Percentiles rank a stretch among this genome's conserved stretches.
phyloP scores from a whole-genome alignment of 2,888 invertebrate genomes.

The Electrophaes corylata region DNA sequence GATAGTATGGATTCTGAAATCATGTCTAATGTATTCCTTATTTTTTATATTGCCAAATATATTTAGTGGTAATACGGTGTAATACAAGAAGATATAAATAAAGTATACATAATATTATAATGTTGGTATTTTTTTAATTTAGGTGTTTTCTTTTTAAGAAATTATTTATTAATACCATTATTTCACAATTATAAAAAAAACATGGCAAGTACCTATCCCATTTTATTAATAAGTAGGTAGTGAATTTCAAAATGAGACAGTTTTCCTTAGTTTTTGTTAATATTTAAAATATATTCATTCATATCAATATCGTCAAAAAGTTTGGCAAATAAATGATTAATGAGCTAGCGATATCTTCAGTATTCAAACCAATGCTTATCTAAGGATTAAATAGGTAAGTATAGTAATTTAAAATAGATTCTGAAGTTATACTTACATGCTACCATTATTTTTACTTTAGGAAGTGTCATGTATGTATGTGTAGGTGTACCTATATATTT shows the following conservation, averaged over 20 bases:
- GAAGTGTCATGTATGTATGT: too few relatives aligned
- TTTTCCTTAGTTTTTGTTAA: too few relatives aligned
- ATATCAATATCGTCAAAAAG: too few relatives aligned
- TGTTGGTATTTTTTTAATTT: slow-evolving; percentile 72
- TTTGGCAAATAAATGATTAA: background rate
- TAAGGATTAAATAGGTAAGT: slow-evolving; percentile 21
- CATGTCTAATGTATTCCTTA: slow-evolving; percentile 79
- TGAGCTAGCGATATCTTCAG: background rate
- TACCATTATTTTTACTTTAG: too few relatives aligned
- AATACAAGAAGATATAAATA: slow-evolving; percentile 72
- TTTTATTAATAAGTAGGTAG: too few relatives aligned
- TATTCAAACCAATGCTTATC: slow-evolving; percentile 25
- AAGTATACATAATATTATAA: slow-evolving; percentile 58
- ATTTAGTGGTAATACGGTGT: slow-evolving; percentile 78
- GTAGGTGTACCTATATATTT: too few relatives aligned
- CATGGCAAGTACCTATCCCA: too few relatives aligned
- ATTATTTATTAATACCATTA: too few relatives aligned
- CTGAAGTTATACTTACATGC: too few relatives aligned
- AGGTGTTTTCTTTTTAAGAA: slow-evolving; percentile 24
- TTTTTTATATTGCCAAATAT: slow-evolving; percentile 84
- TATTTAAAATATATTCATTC: too few relatives aligned
- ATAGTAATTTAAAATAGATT: background rate
- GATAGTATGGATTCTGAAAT: slow-evolving; percentile 73
- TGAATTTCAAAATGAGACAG: too few relatives aligned
- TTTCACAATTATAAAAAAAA: too few relatives aligned